Evolutionary conservation across 92 coral and sea anemone genomes (phyloP).

Genomic region (Blastomussa wellsi): DNA sequence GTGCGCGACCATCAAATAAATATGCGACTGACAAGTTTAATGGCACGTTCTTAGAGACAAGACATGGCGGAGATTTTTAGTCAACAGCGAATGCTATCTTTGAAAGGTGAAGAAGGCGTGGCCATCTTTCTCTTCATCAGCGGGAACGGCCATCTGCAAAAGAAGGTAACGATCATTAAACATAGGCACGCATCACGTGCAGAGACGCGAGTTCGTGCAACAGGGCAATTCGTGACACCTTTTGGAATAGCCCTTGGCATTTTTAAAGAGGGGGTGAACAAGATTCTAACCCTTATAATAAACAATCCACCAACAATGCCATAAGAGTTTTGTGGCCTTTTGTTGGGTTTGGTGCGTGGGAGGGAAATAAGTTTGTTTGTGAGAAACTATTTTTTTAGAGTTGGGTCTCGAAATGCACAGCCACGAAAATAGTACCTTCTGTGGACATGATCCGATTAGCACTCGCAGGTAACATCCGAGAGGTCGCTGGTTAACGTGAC

Average conservation of each 20-base stretch:
- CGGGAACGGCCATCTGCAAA: constrained; percentile 58
- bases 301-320: no score
- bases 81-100: constrained; percentile 37
- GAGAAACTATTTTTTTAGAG: background rate
- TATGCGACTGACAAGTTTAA: background rate
- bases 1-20: background rate
- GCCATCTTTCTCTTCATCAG: constrained; percentile 79
- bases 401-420: background rate
- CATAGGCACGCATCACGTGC: constrained; percentile 16
- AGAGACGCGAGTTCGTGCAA: background rate
- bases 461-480: background rate
- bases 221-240: background rate
- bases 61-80: background rate
- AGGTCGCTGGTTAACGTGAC: background rate
- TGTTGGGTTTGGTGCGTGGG: background rate
- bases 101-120: constrained; percentile 76
- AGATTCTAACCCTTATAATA: background rate
- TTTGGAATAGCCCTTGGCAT: background rate
- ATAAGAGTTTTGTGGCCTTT: no score
- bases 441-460: no score
- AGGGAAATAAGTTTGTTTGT: background rate
- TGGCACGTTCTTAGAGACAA: constrained; percentile 3
- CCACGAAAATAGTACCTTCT: no score
- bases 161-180: background rate
- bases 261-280: background rate